Evolutionary conservation across 1,140 invertebrate genomes (phyloP).

Genomic region (Aphelinus atriplicis): DNA sequence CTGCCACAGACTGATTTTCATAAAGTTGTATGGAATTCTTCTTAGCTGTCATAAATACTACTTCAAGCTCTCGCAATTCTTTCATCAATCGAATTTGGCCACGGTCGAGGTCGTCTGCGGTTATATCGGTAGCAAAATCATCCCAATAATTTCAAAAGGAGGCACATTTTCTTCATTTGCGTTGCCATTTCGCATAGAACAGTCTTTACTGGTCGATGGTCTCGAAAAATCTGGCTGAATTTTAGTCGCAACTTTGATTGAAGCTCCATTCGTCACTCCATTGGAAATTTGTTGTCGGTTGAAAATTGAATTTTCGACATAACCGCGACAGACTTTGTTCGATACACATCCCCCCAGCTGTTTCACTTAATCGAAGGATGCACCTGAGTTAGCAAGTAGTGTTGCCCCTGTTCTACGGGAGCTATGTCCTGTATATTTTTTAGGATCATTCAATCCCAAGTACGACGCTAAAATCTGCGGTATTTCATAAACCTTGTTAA

Average conservation of each 20-base stretch:
- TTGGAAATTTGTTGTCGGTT: conserved; percentile 40
- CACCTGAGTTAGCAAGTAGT: conserved; percentile 44
- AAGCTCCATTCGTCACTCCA: conserved; percentile 33
- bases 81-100: too few relatives aligned
- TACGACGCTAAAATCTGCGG: conserved; percentile 41
- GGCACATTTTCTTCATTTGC: too few relatives aligned
- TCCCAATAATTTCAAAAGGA: too few relatives aligned
- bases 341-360: conserved; percentile 44
- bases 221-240: not conserved
- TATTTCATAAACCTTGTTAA: conserved; percentile 42
- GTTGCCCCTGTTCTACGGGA: conserved; percentile 43
- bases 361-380: conserved; percentile 44
- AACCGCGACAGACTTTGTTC: conserved; percentile 35
- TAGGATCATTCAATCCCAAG: conserved; percentile 42
- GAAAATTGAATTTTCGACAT: conserved; percentile 40
- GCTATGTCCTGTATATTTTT: conserved; percentile 46
- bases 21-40: too few relatives aligned
- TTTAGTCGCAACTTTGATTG: conserved; percentile 15
- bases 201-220: conserved; percentile 31
- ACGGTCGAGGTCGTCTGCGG: too few relatives aligned
- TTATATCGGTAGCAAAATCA: too few relatives aligned
- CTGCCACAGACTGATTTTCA: too few relatives aligned
- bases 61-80: too few relatives aligned
- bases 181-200: too few relatives aligned
- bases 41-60: too few relatives aligned